A percentile compares a stretch with the other conserved stretches of the same genome.
These are phyloP conservation scores for Drosophila funebris DNA, from an alignment of 1,140 invertebrate species.

Conservation along the genomic window DNA sequence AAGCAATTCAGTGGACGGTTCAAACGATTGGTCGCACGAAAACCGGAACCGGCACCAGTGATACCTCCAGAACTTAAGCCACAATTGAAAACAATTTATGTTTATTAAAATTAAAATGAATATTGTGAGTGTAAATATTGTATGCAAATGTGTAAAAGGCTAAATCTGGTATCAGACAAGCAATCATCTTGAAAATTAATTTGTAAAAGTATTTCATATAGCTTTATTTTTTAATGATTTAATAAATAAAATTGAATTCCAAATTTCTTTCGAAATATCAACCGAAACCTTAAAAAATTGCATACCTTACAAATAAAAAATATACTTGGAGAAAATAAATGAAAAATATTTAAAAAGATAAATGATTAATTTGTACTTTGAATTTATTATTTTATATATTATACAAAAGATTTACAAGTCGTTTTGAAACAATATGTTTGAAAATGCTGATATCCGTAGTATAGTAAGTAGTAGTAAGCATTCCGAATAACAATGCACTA, in stretches of 20 bases:
- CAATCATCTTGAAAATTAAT: constrained; percentile 23
- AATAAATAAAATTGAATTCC: constrained; percentile 7
- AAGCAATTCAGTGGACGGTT: constrained; percentile 93
- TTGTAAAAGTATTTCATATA: constrained; percentile 31
- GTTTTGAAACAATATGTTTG: too few relatives aligned
- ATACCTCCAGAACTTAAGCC: constrained; percentile 93
- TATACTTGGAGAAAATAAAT: neutral
- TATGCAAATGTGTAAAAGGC: constrained; percentile 25
- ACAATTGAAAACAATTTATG: constrained; percentile 94
- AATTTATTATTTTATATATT: too few relatives aligned
- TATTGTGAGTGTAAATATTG: constrained; percentile 50
- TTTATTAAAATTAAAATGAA: constrained; percentile 88
- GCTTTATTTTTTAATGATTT: constrained; percentile 19
- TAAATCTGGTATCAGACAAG: constrained; percentile 24
- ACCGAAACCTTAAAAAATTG: neutral
- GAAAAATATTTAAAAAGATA: neutral
- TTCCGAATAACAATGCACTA: too few relatives aligned
- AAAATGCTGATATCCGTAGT: too few relatives aligned
- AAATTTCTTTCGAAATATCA: neutral
- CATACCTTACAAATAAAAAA: constrained; percentile 1
- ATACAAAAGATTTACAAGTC: too few relatives aligned
- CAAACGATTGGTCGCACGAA: constrained; percentile 91
- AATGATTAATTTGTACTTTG: neutral
- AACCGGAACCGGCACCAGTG: constrained; percentile 91
- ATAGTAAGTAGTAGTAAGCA: too few relatives aligned